Conservation (phyloP, 2,797 vertebrate genomes). For the Typhlichthys eigenmanni region DNA sequence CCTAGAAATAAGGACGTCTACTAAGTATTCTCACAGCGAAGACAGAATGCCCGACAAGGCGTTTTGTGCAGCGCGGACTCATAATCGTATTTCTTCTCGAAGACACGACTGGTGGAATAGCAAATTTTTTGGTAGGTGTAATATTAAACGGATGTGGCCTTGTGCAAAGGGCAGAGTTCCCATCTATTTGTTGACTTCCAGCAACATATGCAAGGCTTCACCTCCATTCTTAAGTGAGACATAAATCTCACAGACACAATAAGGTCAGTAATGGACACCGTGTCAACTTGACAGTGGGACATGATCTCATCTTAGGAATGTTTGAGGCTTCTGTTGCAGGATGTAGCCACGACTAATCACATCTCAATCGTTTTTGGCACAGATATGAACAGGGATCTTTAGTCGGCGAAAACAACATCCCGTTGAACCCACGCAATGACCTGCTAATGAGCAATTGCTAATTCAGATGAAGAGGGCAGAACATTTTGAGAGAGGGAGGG, state of each 20-base stretch:
- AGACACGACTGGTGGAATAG: conserved; percentile 18
- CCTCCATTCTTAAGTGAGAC: conserved; percentile 25
- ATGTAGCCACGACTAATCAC: conserved; percentile 38
- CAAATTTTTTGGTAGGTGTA: conserved; percentile 12
- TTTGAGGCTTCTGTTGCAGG: conserved; percentile 15
- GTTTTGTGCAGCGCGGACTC: conserved; percentile 2
- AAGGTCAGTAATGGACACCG: conserved; percentile 30
- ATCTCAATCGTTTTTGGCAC: conserved; percentile 54
- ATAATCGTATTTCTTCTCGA: conserved; percentile 31
- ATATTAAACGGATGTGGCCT: conserved; percentile 39
- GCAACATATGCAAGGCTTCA: conserved; percentile 39
- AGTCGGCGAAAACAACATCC: conserved; percentile 47
- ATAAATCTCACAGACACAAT: conserved; percentile 52
- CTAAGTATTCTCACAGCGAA: conserved; percentile 35
- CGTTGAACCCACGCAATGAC: conserved; percentile 56
- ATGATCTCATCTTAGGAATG: conserved; percentile 39
- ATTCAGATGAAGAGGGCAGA: conserved; percentile 50
- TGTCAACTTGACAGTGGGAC: conserved; percentile 36
- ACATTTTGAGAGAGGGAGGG: conserved; percentile 22
- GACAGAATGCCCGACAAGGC: conserved; percentile 16
- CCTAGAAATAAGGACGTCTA: conserved; percentile 27
- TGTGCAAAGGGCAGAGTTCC: conserved; percentile 36
- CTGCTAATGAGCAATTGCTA: conserved; percentile 54
- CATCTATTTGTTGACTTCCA: conserved; percentile 52
- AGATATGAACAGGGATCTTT: conserved; percentile 56